Conservation (phyloP, 2,797 vertebrate species). For the Zalophus californianus region DNA sequence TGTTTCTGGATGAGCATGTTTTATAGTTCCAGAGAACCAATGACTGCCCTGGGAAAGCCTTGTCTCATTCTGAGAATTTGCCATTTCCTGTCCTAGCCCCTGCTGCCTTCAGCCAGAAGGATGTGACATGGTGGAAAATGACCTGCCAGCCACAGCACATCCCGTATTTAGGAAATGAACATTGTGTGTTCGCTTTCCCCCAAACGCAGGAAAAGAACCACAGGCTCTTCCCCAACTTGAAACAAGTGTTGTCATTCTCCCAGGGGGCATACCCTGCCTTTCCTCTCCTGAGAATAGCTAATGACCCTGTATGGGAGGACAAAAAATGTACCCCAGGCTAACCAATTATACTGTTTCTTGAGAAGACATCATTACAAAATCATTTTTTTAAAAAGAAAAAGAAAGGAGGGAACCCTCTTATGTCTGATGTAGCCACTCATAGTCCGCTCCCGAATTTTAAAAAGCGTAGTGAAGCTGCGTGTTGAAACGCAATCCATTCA, state of each 20-base stretch:
- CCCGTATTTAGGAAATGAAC: slow-evolving; percentile 87
- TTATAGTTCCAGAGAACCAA: slow-evolving; percentile 87
- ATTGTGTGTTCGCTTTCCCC: slow-evolving; percentile 87
- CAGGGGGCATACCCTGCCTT: slow-evolving; percentile 83
- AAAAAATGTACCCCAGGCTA: slow-evolving; percentile 41
- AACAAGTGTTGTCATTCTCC: slow-evolving; percentile 85
- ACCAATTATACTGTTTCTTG: slow-evolving; percentile 64
- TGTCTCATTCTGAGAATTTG: slow-evolving; percentile 87
- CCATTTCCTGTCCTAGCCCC: slow-evolving; percentile 87
- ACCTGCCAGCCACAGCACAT: slow-evolving; percentile 81
- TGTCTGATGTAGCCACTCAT: background rate
- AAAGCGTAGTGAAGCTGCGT: background rate
- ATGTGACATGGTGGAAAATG: slow-evolving; percentile 90
- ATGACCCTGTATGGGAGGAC: slow-evolving; percentile 83
- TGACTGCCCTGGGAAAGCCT: slow-evolving; percentile 85
- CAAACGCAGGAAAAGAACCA: slow-evolving; percentile 79
- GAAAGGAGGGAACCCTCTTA: background rate
- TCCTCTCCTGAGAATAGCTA: slow-evolving; percentile 88
- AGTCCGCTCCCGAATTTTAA: background rate
- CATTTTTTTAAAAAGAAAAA: slow-evolving; percentile 45
- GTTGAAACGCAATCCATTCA: background rate
- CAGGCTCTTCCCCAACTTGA: slow-evolving; percentile 84
- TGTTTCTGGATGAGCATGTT: slow-evolving; percentile 86
- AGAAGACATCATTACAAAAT: slow-evolving; percentile 29
- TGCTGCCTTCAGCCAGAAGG: slow-evolving; percentile 86